phyloP scores from a whole-genome alignment of 1,140 invertebrate species.

The Drosophila prosaltans region DNA sequence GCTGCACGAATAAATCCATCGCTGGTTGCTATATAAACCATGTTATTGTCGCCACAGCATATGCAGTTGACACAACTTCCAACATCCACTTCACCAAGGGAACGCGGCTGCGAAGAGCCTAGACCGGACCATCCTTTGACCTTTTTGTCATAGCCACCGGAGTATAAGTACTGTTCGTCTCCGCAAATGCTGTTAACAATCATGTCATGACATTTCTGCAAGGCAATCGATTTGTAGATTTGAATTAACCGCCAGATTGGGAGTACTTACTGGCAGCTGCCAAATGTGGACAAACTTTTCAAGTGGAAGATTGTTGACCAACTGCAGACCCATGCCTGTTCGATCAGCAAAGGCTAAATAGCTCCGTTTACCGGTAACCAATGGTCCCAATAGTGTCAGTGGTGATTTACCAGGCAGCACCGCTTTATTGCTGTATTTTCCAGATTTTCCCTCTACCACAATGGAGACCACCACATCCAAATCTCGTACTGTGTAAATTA shows the following conservation, averaged over 20 bases:
- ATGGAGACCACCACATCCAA: conserved; percentile 72
- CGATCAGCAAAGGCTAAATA: conserved; percentile 76
- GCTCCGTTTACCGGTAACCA: conserved; percentile 49
- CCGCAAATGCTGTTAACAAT: conserved; percentile 78
- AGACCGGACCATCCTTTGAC: conserved; percentile 78
- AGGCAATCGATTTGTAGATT: conserved; percentile 7
- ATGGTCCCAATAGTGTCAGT: conserved; percentile 61
- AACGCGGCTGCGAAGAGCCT: conserved; percentile 38
- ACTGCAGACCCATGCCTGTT: conserved; percentile 70
- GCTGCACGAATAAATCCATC: conserved; percentile 69
- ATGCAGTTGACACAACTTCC: conserved; percentile 69
- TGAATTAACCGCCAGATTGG: too few species aligned
- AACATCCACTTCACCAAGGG: conserved; percentile 66
- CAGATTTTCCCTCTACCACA: conserved; percentile 66
- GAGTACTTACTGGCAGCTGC: conserved; percentile 55
- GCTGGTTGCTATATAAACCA: conserved; percentile 65
- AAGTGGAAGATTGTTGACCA: conserved; percentile 63
- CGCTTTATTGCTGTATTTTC: conserved; percentile 77
- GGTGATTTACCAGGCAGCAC: conserved; percentile 75
- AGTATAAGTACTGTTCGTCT: conserved; percentile 58
- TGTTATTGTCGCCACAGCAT: conserved; percentile 63
- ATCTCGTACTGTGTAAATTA: conserved; percentile 76
- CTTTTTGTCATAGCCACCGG: conserved; percentile 78
- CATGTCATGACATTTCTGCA: conserved; percentile 74
- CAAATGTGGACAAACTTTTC: conserved; percentile 59